Percentiles rank a stretch among this genome's conserved stretches.
Evolutionary conservation across 1,140 invertebrate species (phyloP).

Genomic region (Ephestia elutella): DNA sequence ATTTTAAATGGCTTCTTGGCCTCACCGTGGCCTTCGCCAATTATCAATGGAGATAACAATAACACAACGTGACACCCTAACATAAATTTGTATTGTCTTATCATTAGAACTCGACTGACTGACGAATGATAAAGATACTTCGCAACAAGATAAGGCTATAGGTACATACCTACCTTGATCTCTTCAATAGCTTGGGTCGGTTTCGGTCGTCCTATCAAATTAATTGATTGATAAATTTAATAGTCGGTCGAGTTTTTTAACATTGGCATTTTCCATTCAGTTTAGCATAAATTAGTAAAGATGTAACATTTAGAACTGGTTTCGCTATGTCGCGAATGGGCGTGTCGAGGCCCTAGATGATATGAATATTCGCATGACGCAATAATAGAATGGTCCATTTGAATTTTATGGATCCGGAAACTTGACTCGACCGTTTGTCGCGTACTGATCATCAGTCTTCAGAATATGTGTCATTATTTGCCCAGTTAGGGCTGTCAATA

Average conservation of each 20-base stretch:
- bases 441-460: too few species aligned
- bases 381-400: slow-evolving; percentile 14
- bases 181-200: slow-evolving; percentile 25
- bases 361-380: slow-evolving; percentile 18
- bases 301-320: slow-evolving; percentile 18
- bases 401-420: slow-evolving; percentile 8
- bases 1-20: slow-evolving; percentile 34
- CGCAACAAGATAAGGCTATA: slow-evolving; percentile 53
- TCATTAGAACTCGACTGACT: slow-evolving; percentile 50
- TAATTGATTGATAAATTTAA: slow-evolving; percentile 17
- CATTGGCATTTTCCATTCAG: slow-evolving; percentile 17
- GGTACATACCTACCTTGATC: slow-evolving; percentile 43
- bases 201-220: slow-evolving; percentile 7
- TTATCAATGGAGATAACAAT: slow-evolving; percentile 66
- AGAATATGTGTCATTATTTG: too few species aligned
- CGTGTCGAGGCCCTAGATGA: slow-evolving; percentile 18
- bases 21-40: slow-evolving; percentile 48
- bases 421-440: neutral
- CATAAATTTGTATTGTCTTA: slow-evolving; percentile 72
- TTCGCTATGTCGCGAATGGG: slow-evolving; percentile 22
- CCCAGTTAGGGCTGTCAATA: too few species aligned
- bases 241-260: slow-evolving; percentile 6
- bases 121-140: slow-evolving; percentile 43
- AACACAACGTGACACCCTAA: slow-evolving; percentile 61
- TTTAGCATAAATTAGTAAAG: slow-evolving; percentile 2